Percentiles rank a stretch among this genome's conserved stretches.
phyloP scores from a whole-genome alignment of 2,797 vertebrate species.

The Perodicticus potto region DNA sequence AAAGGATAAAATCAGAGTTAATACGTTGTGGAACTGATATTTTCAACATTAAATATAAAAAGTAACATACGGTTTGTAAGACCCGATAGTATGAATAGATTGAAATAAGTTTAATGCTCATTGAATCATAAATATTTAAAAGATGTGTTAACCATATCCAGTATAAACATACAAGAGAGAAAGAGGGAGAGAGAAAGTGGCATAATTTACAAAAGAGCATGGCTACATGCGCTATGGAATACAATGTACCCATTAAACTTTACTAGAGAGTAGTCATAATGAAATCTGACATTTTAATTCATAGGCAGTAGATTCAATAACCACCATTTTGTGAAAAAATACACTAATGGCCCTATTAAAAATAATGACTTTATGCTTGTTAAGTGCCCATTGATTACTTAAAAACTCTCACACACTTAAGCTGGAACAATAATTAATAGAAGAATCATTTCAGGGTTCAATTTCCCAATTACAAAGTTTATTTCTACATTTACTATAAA shows the following conservation, averaged over 20 bases:
- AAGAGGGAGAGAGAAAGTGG: background rate
- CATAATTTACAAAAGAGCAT: background rate
- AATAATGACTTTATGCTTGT: conserved; percentile 70
- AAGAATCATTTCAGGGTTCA: conserved; percentile 71
- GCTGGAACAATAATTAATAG: conserved; percentile 66
- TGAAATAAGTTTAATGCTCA: background rate
- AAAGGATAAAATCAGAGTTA: conserved; percentile 55
- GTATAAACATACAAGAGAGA: background rate
- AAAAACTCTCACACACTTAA: conserved; percentile 57
- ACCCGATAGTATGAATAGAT: conserved; percentile 13
- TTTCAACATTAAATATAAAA: conserved; percentile 63
- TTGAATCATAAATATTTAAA: background rate
- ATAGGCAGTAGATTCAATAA: conserved; percentile 49
- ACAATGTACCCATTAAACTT: background rate
- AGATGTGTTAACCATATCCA: background rate
- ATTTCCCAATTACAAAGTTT: conserved; percentile 64
- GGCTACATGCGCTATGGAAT: background rate
- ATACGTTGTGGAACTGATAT: background rate
- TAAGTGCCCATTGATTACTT: conserved; percentile 72
- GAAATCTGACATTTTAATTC: conserved; percentile 72
- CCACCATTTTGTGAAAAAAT: conserved; percentile 64
- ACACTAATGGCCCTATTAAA: conserved; percentile 69
- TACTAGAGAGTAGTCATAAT: conserved; percentile 41
- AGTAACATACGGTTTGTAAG: background rate
- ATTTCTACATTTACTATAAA: conserved; percentile 56